A percentile compares a stretch with the other conserved stretches of the same genome.
phyloP scores from a whole-genome alignment of 2,888 invertebrate genomes.

The Melinaea menophilus region DNA sequence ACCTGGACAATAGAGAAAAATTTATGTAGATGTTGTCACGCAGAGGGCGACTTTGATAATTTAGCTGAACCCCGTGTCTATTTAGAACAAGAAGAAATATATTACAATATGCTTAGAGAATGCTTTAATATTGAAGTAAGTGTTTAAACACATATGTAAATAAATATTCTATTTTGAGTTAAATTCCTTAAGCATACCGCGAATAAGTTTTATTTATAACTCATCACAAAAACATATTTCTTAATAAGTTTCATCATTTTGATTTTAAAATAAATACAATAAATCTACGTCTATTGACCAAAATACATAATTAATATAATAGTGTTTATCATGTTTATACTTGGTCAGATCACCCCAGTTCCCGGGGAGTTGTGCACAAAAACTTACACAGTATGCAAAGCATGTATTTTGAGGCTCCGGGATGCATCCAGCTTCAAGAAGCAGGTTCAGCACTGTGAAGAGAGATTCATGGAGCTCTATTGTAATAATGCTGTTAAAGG shows the following conservation, averaged over 20 bases:
- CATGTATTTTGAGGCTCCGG: constrained; percentile 45
- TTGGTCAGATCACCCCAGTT: constrained; percentile 42
- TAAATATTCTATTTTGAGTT: background rate
- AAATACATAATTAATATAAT: too few relatives aligned
- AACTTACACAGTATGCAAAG: constrained; percentile 55
- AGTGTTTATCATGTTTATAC: too few relatives aligned
- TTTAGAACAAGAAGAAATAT: constrained; percentile 44
- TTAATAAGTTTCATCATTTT: too few relatives aligned
- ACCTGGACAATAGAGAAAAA: constrained; percentile 51
- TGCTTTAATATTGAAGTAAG: constrained; percentile 52
- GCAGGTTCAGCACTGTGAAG: constrained; percentile 50
- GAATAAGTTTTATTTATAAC: background rate
- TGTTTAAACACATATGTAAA: background rate
- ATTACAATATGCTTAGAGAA: constrained; percentile 52
- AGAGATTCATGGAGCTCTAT: constrained; percentile 48
- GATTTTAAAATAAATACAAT: too few relatives aligned
- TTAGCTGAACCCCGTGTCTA: constrained; percentile 42
- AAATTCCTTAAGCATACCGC: background rate
- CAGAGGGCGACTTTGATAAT: constrained; percentile 53
- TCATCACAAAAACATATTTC: background rate
- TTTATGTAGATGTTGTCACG: constrained; percentile 63
- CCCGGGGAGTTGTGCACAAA: constrained; percentile 39
- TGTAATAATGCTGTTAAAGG: constrained; percentile 43
- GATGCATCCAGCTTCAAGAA: constrained; percentile 53
- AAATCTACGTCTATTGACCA: too few relatives aligned